These are phyloP conservation scores for Okamejei kenojei DNA, from an alignment of 2,797 vertebrate species.

Conservation along the genomic window DNA sequence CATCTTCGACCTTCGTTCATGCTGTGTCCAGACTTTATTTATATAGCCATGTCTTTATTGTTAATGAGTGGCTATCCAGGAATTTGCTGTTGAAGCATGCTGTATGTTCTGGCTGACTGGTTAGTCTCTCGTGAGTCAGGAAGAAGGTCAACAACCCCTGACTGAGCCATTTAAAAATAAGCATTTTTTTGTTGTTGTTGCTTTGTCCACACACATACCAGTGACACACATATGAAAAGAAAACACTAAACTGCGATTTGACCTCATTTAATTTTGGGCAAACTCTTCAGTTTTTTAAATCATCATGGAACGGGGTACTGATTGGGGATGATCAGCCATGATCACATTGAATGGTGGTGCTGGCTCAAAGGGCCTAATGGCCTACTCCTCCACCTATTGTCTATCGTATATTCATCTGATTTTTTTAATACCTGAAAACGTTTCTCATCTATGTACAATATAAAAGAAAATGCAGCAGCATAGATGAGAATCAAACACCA, in stretches of 20 bases:
- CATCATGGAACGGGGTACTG: no score
- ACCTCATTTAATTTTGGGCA: neutral
- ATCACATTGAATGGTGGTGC: no score
- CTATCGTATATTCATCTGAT: no score
- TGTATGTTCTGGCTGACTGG: neutral
- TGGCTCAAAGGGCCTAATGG: no score
- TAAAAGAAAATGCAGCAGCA: neutral
- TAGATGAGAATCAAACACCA: neutral
- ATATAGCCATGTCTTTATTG: neutral
- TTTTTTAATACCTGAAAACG: no score
- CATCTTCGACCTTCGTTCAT: neutral
- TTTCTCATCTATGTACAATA: neutral
- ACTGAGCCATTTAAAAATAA: neutral
- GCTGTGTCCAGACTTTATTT: neutral
- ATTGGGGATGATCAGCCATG: no score
- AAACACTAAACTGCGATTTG: neutral
- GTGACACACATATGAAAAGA: neutral
- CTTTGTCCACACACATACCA: neutral
- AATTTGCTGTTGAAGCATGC: neutral
- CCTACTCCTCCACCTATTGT: no score
- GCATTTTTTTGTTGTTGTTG: neutral
- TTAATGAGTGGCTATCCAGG: neutral
- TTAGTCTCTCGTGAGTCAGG: neutral
- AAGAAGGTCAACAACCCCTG: no score
- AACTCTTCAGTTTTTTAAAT: neutral